phyloP scores from a whole-genome alignment of 64 coral and sea anemone genomes.

The Pocillopora verrucosa region DNA sequence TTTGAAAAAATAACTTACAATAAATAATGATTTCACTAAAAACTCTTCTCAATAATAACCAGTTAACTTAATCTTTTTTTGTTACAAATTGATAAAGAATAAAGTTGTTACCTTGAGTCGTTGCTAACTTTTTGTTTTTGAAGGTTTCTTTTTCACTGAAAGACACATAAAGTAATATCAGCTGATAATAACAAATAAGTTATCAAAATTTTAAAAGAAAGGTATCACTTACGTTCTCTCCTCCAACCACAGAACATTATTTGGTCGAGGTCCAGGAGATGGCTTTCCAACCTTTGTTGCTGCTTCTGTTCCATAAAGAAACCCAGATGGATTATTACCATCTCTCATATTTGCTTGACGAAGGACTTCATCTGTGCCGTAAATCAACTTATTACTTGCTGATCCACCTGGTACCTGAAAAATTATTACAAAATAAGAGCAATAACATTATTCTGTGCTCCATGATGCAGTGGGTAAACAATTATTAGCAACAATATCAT shows the following conservation, averaged over 20 bases:
- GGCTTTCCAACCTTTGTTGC: constrained; percentile 77
- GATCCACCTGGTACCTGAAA: constrained; percentile 83
- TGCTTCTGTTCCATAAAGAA: constrained; percentile 84
- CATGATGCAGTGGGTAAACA: no score
- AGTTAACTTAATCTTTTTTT: neutral
- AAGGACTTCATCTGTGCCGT: constrained; percentile 77
- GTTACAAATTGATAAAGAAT: neutral
- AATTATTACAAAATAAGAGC: neutral
- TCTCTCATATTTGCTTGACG: constrained; percentile 18
- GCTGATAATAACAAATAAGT: neutral
- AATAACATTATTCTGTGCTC: no score
- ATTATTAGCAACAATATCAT: no score
- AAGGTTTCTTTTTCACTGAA: constrained; percentile 51
- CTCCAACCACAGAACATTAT: constrained; percentile 71
- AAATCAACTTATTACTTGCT: constrained; percentile 81
- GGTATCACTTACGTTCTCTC: constrained; percentile 53
- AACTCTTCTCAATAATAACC: neutral
- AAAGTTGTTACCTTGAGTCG: constrained; percentile 31
- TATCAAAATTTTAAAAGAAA: neutral
- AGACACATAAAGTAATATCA: constrained; percentile 3
- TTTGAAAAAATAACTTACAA: neutral
- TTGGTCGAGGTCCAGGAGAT: constrained; percentile 51
- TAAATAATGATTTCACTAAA: neutral
- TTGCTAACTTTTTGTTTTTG: constrained; percentile 42
- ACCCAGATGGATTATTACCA: constrained; percentile 54